Conservation (phyloP, 30 jellyfish, hydroid and myxozoan species). For the Cassiopea xamachana region DNA sequence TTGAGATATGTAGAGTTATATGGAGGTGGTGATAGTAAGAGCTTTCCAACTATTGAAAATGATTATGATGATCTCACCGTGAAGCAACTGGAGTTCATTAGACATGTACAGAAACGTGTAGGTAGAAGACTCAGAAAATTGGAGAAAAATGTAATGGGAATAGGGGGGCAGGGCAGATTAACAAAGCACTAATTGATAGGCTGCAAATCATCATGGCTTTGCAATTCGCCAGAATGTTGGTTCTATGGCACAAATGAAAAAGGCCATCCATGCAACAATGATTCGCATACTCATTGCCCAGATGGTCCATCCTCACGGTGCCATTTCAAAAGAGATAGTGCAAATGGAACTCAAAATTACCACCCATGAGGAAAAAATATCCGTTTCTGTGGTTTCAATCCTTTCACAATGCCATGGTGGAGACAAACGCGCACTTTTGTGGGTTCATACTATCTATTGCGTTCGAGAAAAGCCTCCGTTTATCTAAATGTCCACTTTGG, state of each 20-base stretch:
- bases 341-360: background rate
- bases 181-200: constrained; percentile 56
- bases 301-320: constrained; percentile 32
- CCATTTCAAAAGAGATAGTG: background rate
- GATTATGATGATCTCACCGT: constrained; percentile 18
- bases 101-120: constrained; percentile 21
- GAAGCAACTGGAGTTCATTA: constrained; percentile 26
- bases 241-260: constrained; percentile 44
- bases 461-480: no score
- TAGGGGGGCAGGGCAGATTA: constrained; percentile 26
- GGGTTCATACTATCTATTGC: no score
- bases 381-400: no score
- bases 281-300: constrained; percentile 59
- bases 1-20: constrained; percentile 23
- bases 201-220: constrained; percentile 52
- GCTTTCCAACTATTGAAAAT: constrained; percentile 26
- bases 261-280: constrained; percentile 44
- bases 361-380: constrained; percentile 16
- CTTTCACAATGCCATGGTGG: no score
- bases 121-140: constrained; percentile 19
- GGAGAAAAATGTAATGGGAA: constrained; percentile 30
- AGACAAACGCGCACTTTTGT: no score
- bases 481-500: no score
- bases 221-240: constrained; percentile 64
- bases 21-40: constrained; percentile 72